phyloP scores from a whole-genome alignment of 1,140 invertebrate species.

The Drosophila azteca region DNA sequence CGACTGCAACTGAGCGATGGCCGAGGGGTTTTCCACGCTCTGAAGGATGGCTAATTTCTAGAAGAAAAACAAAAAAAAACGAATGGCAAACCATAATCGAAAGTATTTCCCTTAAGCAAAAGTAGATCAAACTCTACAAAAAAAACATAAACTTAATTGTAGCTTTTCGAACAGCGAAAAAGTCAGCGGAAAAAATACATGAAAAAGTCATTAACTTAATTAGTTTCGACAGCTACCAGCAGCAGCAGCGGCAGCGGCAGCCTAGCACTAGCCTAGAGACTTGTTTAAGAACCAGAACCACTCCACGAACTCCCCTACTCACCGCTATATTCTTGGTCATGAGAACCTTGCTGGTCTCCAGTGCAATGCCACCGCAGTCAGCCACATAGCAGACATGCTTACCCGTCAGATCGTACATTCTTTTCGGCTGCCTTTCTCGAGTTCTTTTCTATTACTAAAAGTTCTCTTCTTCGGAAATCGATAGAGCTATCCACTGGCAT shows the following conservation, averaged over 20 bases:
- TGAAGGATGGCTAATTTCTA: constrained; percentile 76
- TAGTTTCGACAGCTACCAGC: constrained; percentile 34
- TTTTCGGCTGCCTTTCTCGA: constrained; percentile 36
- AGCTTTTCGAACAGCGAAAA: background rate
- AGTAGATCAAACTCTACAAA: background rate
- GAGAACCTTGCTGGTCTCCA: constrained; percentile 76
- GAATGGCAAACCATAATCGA: background rate
- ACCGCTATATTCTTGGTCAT: constrained; percentile 78
- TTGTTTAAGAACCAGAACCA: background rate
- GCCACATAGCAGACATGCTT: constrained; percentile 80
- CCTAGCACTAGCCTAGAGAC: background rate
- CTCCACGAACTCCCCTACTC: constrained; percentile 6
- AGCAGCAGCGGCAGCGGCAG: constrained; percentile 4
- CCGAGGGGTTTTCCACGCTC: constrained; percentile 67
- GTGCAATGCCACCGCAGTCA: constrained; percentile 75
- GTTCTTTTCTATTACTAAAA: constrained; percentile 39
- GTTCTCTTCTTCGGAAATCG: too few species aligned
- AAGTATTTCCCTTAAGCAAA: constrained; percentile 18
- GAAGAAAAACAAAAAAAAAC: background rate
- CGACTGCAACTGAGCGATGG: constrained; percentile 69
- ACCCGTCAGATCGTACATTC: constrained; percentile 70
- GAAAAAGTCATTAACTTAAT: constrained; percentile 59
- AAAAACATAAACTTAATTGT: constrained; percentile 41
- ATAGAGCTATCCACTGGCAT: background rate
- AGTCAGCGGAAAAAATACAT: constrained; percentile 24